Evolutionary conservation across 2,113 vertebrate species (phyloP), one percentile per base, ranked within the genome.

Genomic region (Muscicapa adusta): DNA sequence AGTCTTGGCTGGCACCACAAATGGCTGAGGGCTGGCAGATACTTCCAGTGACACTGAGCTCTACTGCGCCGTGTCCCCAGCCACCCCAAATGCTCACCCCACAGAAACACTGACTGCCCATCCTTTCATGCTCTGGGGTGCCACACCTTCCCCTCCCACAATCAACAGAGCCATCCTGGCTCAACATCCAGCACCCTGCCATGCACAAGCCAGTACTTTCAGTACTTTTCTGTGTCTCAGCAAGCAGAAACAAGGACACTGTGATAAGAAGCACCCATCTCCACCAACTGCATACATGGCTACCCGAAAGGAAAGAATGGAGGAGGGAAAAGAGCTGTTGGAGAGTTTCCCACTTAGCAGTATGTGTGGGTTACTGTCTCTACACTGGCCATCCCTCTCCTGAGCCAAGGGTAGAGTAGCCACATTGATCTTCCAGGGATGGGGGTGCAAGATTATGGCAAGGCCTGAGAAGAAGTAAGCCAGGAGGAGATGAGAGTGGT

Each of bases 391-490:
- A 68, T 31, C n/a, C 58, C 6, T 4, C 58, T 50, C 38, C 16
- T 62, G 61, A 73, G 60, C 34, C 9, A 17, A 70, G 65, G 47
- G 33, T 77, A 76, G 67, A 0, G 0, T 6, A 53, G 5, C 45
- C 50, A 34, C 57, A 71, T 1, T 14, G 23, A 75, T 40, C 43
- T 78, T 57, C 8, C 20, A 77, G 34, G 25, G 60, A 73, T 1
- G 0, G 6, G 26, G 15, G n/a, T 47, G 36, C 1, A 12, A 78
- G 19, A n/a, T n/a, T 45, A 18, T 0, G 1, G 42, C 54, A 76
- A 23, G 33, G n/a, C 60, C 6, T 10, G 4, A 67, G 72, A 13
- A 79, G 50, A 88, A 82, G 23, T 0, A 10, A 91, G 34, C 13
- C 12, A 34, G 77, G 51, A 91, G 10, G 31, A 80, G n/a, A 38